Base-by-base conservation (phyloP, 2,797 vertebrate species). In the Rhinella marina region DNA sequence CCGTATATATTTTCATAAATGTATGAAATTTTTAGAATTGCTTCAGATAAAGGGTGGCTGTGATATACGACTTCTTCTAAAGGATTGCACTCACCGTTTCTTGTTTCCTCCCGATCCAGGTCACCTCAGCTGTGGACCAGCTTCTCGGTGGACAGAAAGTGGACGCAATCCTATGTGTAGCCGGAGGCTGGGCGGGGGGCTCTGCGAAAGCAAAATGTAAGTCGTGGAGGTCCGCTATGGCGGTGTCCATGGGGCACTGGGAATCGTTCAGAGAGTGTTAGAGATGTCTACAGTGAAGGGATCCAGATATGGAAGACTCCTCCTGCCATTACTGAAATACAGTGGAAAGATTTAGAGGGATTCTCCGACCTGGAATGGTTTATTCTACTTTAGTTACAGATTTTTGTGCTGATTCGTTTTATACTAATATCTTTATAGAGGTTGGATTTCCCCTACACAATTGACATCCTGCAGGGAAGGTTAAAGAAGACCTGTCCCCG, bases 101-200 rank as follows among this genome's bases (percentile, higher is more conserved):
- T 50, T 14, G 0, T 16, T 82, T 9, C 32, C 13, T 17, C 23
- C 25, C 19, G 21, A 50, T 77, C n/a, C 19, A 99, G 98, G 98
- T 99, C 93, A 97, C 97, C 0, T 17, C 95, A 59, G 97, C 97
- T 32, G 94, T 99, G 66, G 95, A 94, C 14, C 95, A 92, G 90
- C 93, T 99, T 90, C 94, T 99, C 73, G 97, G 97, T 27, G 96
- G 97, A 29, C 92, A 97, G 86, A 99, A 99, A 90, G 97, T 99
- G 90, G 98, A 99, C 0, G 98, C 97, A 0, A 98, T 99, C 91
- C 90, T 99, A 52, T 99, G 98, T 54, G 97, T 99, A 56, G 98
- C 98, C 0, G 98, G 98, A 90, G 98, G 98, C 92, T 99, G 98
- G 98, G 98, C 98, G 0, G 98, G 98, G 88, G 98, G 98, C 92